Conservation (phyloP, 2,888 invertebrate genomes). For the Sisyra terminalis region DNA sequence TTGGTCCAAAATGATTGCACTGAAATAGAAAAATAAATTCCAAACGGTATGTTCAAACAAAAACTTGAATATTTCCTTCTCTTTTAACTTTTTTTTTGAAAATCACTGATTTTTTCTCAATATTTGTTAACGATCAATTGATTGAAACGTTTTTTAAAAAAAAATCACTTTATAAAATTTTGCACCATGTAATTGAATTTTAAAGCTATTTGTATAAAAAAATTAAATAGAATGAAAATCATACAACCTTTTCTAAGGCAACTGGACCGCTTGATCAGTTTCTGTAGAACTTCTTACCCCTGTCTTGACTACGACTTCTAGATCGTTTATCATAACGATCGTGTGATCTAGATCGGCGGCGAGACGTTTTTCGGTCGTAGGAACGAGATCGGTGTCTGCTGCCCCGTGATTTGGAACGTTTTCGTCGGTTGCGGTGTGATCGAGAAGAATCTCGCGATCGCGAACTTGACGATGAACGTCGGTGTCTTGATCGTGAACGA, state of each 20-base stretch:
- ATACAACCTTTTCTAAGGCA: slow-evolving; percentile 3
- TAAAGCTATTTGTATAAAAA: background rate
- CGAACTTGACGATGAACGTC: slow-evolving; percentile 14
- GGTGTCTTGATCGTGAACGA: slow-evolving; percentile 13
- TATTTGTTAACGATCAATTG: too few relatives aligned
- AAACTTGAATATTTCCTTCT: too few relatives aligned
- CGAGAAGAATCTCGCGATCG: slow-evolving; percentile 3
- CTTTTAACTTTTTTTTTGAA: too few relatives aligned
- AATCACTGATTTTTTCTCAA: too few relatives aligned
- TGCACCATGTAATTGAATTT: too few relatives aligned
- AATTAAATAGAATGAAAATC: background rate
- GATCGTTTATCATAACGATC: slow-evolving; percentile 7
- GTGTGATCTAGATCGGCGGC: slow-evolving; percentile 7
- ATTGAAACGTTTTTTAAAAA: too few relatives aligned
- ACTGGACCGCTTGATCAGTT: slow-evolving; percentile 13
- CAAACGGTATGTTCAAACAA: too few relatives aligned
- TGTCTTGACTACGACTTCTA: slow-evolving; percentile 15
- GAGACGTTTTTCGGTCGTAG: slow-evolving; percentile 7
- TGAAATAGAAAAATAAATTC: too few relatives aligned
- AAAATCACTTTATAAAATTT: too few relatives aligned
- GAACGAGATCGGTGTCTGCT: slow-evolving; percentile 9
- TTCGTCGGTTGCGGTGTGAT: background rate
- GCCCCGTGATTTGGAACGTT: slow-evolving; percentile 10
- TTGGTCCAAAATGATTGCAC: too few relatives aligned
- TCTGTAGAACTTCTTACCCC: slow-evolving; percentile 19